A percentile compares a stretch with the other conserved stretches of the same genome.
These are phyloP conservation scores for Diglossa cyanea DNA, from an alignment of 2,797 vertebrate genomes.

Conservation along the genomic window DNA sequence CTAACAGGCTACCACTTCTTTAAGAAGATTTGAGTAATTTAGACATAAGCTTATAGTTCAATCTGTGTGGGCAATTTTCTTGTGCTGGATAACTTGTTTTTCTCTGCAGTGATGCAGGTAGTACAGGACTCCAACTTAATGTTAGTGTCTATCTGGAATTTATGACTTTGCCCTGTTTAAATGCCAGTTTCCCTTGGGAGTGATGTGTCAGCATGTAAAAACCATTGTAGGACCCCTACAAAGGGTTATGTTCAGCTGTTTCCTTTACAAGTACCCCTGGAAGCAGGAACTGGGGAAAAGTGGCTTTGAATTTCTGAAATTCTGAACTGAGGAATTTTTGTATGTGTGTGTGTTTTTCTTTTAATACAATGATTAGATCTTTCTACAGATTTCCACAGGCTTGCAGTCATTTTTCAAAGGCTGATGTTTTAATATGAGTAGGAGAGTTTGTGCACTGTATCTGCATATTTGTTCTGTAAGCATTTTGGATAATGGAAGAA, in stretches of 20 bases:
- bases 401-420: background rate
- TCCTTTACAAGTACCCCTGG: background rate
- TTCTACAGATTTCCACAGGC: background rate
- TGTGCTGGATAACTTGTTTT: background rate
- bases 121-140: background rate
- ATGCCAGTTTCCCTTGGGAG: background rate
- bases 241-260: background rate
- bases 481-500: background rate
- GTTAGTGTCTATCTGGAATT: background rate
- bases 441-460: background rate
- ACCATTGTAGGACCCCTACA: background rate
- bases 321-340: background rate
- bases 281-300: background rate
- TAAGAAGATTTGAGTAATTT: background rate
- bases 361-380: background rate
- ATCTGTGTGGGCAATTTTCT: background rate
- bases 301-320: background rate
- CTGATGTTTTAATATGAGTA: background rate
- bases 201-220: background rate
- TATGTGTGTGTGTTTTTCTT: background rate
- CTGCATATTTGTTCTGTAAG: background rate
- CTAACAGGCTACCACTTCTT: background rate
- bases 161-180: constrained; percentile 10
- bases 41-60: background rate
- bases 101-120: background rate